A percentile compares a stretch with the other conserved stretches of the same genome.
Conservation (phyloP, 2,888 invertebrate genomes). For the Gibbula magus region DNA sequence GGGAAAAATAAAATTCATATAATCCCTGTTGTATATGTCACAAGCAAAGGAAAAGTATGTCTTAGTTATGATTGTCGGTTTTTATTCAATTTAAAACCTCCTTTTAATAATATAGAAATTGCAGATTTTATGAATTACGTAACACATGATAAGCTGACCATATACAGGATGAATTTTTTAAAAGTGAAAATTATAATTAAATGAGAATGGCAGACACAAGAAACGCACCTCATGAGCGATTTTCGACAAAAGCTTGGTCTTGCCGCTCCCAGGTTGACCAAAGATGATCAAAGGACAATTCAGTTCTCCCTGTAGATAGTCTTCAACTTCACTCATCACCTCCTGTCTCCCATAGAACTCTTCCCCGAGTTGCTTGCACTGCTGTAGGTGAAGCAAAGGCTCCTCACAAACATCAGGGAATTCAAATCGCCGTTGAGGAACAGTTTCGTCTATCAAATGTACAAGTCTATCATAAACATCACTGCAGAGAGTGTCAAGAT, state of each 20-base stretch:
- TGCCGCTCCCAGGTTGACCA: conserved; percentile 66
- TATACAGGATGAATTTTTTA: no score
- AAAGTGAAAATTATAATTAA: no score
- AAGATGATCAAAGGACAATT: conserved; percentile 62
- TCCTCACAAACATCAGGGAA: conserved; percentile 50
- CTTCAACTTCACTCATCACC: conserved; percentile 45
- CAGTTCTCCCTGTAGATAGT: conserved; percentile 56
- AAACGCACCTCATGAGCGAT: conserved; percentile 60
- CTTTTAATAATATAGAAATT: no score
- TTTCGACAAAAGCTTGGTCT: conserved; percentile 65
- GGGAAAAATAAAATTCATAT: conserved; percentile 38
- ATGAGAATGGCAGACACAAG: no score
- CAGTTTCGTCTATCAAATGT: conserved; percentile 54
- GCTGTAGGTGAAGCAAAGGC: conserved; percentile 53
- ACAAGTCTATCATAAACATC: conserved; percentile 46
- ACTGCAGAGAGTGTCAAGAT: conserved; percentile 60
- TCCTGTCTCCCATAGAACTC: conserved; percentile 54
- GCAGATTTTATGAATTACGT: no score
- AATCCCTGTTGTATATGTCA: no score
- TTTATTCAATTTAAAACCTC: not conserved
- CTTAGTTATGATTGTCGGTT: not conserved
- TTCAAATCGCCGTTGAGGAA: conserved; percentile 43
- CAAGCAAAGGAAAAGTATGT: not conserved
- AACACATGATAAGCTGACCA: no score
- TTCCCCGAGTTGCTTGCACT: conserved; percentile 48